Evolutionary conservation across 2,888 invertebrate species (phyloP).

Genomic region (Amblyjoppa proteus): DNA sequence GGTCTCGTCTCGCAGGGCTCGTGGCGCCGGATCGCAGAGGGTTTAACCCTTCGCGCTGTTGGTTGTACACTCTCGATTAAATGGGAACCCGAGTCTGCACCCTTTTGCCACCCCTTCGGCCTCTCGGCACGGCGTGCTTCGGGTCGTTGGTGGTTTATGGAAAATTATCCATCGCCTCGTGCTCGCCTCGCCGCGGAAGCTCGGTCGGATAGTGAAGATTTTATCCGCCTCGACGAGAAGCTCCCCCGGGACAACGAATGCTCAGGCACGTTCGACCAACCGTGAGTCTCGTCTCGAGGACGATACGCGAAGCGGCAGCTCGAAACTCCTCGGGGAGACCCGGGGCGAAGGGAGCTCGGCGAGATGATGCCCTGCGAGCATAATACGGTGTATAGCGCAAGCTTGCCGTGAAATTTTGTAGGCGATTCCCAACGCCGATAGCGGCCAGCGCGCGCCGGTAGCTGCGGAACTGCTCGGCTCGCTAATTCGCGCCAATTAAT

Average conservation of each 20-base stretch:
- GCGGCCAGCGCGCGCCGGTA: conserved; percentile 15
- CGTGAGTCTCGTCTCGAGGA: conserved; percentile 69
- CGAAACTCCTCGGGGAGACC: conserved; percentile 12
- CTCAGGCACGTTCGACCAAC: conserved; percentile 82
- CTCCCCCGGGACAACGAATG: conserved; percentile 75
- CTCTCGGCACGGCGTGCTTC: neutral
- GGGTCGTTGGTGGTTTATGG: conserved; percentile 76
- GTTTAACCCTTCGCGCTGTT: conserved; percentile 60
- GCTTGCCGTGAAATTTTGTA: conserved; percentile 41
- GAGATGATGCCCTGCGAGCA: neutral
- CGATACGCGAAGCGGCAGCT: conserved; percentile 43
- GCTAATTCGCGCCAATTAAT: conserved; percentile 1
- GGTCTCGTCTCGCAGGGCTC: conserved; percentile 33
- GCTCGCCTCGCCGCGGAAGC: conserved; percentile 41
- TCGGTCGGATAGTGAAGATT: conserved; percentile 76
- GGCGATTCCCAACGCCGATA: conserved; percentile 35
- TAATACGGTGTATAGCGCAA: conserved; percentile 11
- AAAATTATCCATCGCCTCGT: conserved; percentile 68
- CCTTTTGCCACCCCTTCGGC: conserved; percentile 1
- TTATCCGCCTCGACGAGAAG: conserved; percentile 77
- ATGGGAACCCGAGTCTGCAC: conserved; percentile 41
- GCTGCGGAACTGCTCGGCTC: neutral
- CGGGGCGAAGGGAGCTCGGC: neutral
- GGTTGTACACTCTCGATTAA: conserved; percentile 60
- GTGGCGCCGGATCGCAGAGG: conserved; percentile 8